Evolutionary conservation across 2,888 invertebrate genomes (phyloP), one percentile per base, ranked within the genome.

Genomic region (Graphium colonna): DNA sequence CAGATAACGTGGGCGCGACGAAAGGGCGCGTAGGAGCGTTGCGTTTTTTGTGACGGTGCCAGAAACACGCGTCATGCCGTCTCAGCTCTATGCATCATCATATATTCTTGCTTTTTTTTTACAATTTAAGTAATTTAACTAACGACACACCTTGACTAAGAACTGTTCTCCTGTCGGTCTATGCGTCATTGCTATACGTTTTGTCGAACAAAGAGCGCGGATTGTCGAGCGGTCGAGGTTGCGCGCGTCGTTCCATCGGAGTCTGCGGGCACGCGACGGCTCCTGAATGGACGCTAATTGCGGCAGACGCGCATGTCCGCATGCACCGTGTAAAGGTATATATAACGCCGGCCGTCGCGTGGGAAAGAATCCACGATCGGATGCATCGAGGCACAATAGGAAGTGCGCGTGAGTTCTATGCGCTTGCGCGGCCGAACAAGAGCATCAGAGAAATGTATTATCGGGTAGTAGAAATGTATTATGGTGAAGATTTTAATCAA

Each of bases 251-350:
- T 69, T 58, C 63, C 65, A 68, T 60, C 68, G 70, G 65, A 69
- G 69, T 71, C 68, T 60, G 72, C 60, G 64, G 74, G 82, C 82
- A 82, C 80, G 81, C 76, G 65, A 63, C 68, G 64, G 68, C 63
- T 65, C 65, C 63, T 82, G 73, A 82, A 84, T 84, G 80, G 74
- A 64, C 75, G 73, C 72, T 82, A 82, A 85, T 85, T 84, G 77
- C 71, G 64, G 71, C 67, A 71, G 75, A 79, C 71, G 71, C 66
- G 69, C 69, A 31, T 13, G 69, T 69, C 67, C 68, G 67, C 68
- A 65, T 68, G 69, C 65, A 64, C 70, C n/a, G n/a, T 21, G 21
- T 21, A 21, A n/a, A n/a, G 57, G 60, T 67, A 64, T n/a, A 68
- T 68, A 70, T 62, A 65, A 66, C 63, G 64, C 63, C 71, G 71